phyloP scores from a whole-genome alignment of 2,113 vertebrate genomes.

The Grantiella picta region DNA sequence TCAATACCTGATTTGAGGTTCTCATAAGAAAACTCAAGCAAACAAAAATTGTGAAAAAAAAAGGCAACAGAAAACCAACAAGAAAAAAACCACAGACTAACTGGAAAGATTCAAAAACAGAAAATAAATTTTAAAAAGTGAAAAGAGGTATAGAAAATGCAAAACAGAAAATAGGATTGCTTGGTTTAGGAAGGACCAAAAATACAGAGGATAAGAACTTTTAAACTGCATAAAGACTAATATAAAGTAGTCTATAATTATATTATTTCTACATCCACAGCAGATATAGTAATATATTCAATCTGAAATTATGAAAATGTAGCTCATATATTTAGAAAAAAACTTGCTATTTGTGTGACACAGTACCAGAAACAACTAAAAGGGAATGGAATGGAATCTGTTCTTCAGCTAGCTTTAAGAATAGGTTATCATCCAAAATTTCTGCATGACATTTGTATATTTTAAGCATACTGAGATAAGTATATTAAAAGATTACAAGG shows the following conservation, averaged over 20 bases:
- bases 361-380: not conserved
- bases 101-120: not conserved
- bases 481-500: slow-evolving; percentile 17
- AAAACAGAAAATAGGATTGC: not conserved
- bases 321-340: not conserved
- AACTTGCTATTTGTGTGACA: not conserved
- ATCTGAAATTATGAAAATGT: not conserved
- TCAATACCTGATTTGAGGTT: not conserved
- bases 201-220: not conserved
- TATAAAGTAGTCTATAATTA: not conserved
- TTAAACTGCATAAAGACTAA: not conserved
- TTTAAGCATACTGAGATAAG: not conserved
- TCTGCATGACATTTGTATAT: not conserved
- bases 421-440: not conserved
- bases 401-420: not conserved
- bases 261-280: not conserved
- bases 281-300: not conserved
- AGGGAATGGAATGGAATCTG: not conserved
- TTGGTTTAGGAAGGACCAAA: not conserved
- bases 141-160: not conserved
- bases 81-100: not conserved
- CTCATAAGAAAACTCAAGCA: not conserved
- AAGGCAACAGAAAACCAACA: not conserved
- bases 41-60: not conserved
- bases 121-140: not conserved